Evolutionary conservation across 1,140 invertebrate genomes (phyloP).

Genomic region (Caenorhabditis tropicalis): DNA sequence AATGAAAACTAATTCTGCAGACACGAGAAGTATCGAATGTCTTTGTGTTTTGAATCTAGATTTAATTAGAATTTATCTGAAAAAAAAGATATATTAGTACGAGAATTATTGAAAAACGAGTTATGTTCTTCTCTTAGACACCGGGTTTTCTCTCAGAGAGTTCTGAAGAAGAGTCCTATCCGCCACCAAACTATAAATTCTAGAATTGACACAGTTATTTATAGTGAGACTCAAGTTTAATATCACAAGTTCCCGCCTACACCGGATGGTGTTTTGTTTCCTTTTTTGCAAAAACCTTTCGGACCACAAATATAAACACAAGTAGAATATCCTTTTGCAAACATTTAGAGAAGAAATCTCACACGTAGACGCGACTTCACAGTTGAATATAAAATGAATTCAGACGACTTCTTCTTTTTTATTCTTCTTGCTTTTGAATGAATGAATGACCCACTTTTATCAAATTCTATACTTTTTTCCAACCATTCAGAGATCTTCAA

Average conservation of each 20-base stretch:
- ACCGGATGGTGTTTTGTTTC: conserved; percentile 18
- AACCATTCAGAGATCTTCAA: conserved; percentile 30
- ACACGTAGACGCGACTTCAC: not conserved
- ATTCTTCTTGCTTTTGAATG: not conserved
- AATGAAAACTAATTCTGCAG: no score
- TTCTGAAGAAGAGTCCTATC: no score
- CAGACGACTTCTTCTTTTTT: not conserved
- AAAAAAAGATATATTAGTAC: no score
- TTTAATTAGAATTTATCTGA: no score
- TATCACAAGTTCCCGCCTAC: not conserved
- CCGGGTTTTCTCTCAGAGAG: no score
- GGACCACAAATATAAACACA: not conserved
- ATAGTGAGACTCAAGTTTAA: not conserved
- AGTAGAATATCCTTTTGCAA: not conserved
- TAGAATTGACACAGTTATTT: not conserved
- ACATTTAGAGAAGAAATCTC: not conserved
- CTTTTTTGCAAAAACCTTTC: conserved; percentile 4
- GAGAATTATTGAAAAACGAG: no score
- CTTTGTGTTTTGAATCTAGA: no score
- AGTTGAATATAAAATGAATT: conserved; percentile 5
- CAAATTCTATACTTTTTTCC: conserved; percentile 7
- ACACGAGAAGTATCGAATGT: no score
- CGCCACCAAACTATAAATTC: not conserved
- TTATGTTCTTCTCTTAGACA: no score
- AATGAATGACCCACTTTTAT: conserved; percentile 28